Evolutionary conservation across 2,888 invertebrate genomes (phyloP).

Genomic region (Hartigia nigra): DNA sequence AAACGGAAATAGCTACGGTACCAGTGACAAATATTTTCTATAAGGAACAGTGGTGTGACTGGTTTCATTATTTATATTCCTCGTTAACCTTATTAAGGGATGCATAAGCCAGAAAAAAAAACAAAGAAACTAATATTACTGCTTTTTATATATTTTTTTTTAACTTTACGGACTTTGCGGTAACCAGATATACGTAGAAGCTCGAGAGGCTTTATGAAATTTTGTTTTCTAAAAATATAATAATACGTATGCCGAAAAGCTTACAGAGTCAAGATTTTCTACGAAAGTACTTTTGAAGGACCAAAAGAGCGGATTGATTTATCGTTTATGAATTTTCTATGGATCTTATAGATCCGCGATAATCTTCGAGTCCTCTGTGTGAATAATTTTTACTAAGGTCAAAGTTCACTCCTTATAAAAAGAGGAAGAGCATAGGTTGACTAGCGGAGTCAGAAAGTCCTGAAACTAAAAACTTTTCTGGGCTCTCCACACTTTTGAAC

Average conservation of each 20-base stretch:
- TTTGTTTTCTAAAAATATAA: no score
- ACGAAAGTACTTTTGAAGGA: not conserved
- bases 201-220: no score
- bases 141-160: no score
- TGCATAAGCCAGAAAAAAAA: not conserved
- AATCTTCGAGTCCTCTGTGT: not conserved
- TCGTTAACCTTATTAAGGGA: not conserved
- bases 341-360: not conserved
- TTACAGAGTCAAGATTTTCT: not conserved
- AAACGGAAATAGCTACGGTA: constrained; percentile 28
- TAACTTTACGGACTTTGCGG: no score
- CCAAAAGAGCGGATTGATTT: not conserved
- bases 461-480: not conserved
- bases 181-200: no score
- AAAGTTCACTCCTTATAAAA: not conserved
- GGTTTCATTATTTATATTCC: not conserved
- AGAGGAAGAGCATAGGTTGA: not conserved
- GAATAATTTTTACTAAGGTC: not conserved
- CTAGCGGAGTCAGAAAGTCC: not conserved
- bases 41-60: not conserved
- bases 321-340: not conserved
- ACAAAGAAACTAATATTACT: not conserved
- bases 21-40: constrained; percentile 24
- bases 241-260: no score
- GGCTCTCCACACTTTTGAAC: not conserved